Evolutionary conservation across 2,888 invertebrate genomes (phyloP), one percentile per base, ranked within the genome.

Genomic region (Protodeltote pygarga): DNA sequence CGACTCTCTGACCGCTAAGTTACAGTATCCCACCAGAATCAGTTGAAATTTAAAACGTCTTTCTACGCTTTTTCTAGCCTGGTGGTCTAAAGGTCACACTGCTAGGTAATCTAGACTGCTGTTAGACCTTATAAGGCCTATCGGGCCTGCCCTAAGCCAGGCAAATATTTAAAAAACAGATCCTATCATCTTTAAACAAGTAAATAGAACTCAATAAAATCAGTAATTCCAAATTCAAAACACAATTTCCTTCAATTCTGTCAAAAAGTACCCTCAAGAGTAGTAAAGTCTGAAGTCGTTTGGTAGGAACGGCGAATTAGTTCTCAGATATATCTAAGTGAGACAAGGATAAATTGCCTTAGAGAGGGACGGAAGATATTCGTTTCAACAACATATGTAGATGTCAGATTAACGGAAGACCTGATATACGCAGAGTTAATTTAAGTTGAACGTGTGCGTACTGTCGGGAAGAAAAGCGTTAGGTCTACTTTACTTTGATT

Each of bases 391-490:
- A 79, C 78, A 69, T 77, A 81, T 81, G 81, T 81, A 83, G 79
- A 82, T 77, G 79, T 75, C 76, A 76, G 81, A 81, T 83, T 82
- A 81, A 77, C 75, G 76, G 74, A 64, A 73, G 71, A 78, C 74
- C 81, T 79, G 80, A 77, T 76, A 76, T 77, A 71, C 73, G 69
- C 57, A 50, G 72, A 78, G 79, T 79, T 83, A 82, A 82, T 83
- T 83, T 81, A 80, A 82, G 73, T 81, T 82, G 66, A 78, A 79
- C 82, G 68, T 69, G 46, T 25, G 11, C 17, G 76, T 77, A 81
- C 75, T 21, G 53, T 5, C 59, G 46, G 2, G 0, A 2, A 45
- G 57, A 73, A 2, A 75, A 73, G 68, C 63, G 55, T 19, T 58
- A 28, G 8, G 23, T 5, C 4, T 10, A 14, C 10, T 14, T 21